Percentiles rank a stretch among this genome's conserved stretches.
Conservation (phyloP, 2,797 vertebrate genomes). For the Selene dorsalis region DNA sequence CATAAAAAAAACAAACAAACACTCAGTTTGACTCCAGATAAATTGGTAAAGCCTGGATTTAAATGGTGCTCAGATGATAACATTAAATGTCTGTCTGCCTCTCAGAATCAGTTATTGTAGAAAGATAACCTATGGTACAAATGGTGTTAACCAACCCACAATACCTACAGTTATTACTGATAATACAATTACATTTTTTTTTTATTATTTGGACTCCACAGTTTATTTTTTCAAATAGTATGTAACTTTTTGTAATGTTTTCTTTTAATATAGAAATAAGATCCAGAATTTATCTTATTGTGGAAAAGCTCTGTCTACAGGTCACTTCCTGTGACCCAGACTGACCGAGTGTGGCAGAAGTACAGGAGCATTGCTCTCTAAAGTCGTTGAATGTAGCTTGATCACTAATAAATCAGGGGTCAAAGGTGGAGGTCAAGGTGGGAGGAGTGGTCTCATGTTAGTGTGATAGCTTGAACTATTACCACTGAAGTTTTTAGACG, state of each 20-base stretch:
- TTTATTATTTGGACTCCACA: background rate
- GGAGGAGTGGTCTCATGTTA: too few relatives aligned
- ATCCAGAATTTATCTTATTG: background rate
- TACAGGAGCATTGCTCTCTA: too few relatives aligned
- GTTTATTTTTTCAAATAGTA: background rate
- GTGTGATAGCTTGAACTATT: background rate
- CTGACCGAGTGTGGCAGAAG: background rate
- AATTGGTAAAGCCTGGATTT: background rate
- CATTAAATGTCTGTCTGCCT: background rate
- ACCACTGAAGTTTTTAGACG: background rate
- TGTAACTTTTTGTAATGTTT: background rate
- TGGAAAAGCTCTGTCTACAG: background rate
- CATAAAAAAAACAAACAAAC: constrained; percentile 17
- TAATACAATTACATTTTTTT: background rate
- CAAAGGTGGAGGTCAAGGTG: background rate
- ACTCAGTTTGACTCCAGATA: constrained; percentile 13
- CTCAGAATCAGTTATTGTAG: background rate
- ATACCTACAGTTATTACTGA: background rate
- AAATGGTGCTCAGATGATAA: background rate
- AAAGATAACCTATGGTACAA: background rate
- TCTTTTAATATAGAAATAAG: background rate
- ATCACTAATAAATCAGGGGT: background rate
- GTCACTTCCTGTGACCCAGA: background rate
- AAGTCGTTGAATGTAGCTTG: background rate
- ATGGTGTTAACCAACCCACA: background rate